Base-by-base conservation (phyloP, 2,113 vertebrate species). In the Menidia beryllina region DNA sequence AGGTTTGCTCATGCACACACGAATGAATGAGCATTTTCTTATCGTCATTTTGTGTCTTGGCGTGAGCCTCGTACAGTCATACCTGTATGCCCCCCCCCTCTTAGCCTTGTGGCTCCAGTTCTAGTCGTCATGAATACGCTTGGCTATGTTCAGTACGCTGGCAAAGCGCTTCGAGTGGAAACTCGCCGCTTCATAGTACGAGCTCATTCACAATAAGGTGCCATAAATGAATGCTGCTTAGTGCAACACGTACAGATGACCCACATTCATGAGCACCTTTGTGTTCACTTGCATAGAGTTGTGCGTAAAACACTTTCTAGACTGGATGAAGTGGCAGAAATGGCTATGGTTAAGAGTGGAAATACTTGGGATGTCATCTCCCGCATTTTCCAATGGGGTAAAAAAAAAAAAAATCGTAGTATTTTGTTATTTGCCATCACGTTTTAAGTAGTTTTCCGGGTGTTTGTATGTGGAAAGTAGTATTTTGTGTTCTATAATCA, bases 161-260 rank as follows among this genome's bases (percentile, higher is more conserved):
- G 68, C 81, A 85, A 23, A 69, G 25, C 61, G 60, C 51, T 39
- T 60, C 21, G 50, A 73, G 59, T 86, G 68, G 58, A 84, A 89
- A 89, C 70, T 81, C 38, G 53, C 48, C 12, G 26, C 50, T 77
- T 71, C 65, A 60, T 74, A 60, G 47, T 39, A 38, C 64, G 24
- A 77, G 85, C 85, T 87, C 86, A 91, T 91, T 91, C 77, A 88
- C 77, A 87, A 62, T 80, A 55, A 86, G 63, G 43, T 71, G 62
- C 68, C 43, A 14, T 85, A 69, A 86, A 72, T 84, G 81, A 62
- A 77, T 75, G 39, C 54, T 60, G 24, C 82, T 80, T 71, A 27
- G 60, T 58, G 65, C 73, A 48, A 54, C 50, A 74, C 66, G 48
- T 51, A 38, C 24, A 72, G 62, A 49, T 59, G 48, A 62, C 71